phyloP scores from a whole-genome alignment of 2,797 vertebrate species.

The Premnoplex brunnescens region DNA sequence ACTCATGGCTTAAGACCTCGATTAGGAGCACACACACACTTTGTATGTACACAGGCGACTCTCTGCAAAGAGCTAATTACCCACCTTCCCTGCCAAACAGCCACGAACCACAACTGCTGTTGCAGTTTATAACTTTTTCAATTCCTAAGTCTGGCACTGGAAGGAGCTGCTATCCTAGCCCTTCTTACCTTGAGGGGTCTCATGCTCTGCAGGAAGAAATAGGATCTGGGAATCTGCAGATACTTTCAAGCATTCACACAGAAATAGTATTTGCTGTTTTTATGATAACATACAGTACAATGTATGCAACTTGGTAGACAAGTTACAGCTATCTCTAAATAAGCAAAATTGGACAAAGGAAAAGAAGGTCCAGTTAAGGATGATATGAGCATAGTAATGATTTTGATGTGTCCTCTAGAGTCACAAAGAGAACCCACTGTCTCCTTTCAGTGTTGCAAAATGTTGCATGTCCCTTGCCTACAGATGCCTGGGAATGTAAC shows the following conservation, averaged over 20 bases:
- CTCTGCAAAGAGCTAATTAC: background rate
- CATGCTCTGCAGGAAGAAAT: background rate
- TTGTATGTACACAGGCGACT: background rate
- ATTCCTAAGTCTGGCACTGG: background rate
- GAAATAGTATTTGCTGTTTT: background rate
- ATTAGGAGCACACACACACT: background rate
- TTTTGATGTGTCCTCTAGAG: background rate
- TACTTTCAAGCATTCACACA: background rate
- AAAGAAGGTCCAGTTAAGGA: background rate
- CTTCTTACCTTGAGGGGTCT: background rate
- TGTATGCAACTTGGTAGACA: background rate
- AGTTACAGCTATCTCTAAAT: background rate
- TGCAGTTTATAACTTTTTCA: background rate
- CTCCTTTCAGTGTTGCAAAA: background rate
- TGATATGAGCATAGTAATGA: background rate
- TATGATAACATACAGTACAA: background rate
- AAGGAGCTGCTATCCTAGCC: background rate
- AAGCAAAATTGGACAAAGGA: background rate
- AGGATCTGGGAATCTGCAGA: background rate
- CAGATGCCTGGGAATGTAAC: background rate
- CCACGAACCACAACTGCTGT: background rate
- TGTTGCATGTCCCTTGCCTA: background rate
- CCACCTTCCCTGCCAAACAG: background rate
- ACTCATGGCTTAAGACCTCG: constrained; percentile 1
- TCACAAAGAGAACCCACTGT: background rate